These are phyloP conservation scores for Aplodontia rufa DNA, from an alignment of 2,113 vertebrate species.

Conservation along the genomic window DNA sequence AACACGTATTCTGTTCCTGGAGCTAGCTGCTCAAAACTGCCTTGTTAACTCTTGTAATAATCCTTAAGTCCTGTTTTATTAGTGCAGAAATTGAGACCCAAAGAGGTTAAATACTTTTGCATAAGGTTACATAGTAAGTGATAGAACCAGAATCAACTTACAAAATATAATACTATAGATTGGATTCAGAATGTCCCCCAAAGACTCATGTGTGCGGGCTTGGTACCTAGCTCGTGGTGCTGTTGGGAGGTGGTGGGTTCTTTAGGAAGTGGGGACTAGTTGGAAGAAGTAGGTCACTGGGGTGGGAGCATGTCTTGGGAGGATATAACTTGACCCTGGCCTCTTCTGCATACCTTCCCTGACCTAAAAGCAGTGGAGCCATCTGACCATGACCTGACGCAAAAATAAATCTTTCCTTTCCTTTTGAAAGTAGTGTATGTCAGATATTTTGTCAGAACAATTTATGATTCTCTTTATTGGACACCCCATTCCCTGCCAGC, in stretches of 20 bases:
- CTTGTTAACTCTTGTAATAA: not conserved
- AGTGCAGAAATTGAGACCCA: not conserved
- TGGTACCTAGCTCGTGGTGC: not conserved
- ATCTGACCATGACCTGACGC: not conserved
- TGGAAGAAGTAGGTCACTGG: not conserved
- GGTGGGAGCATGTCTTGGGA: not conserved
- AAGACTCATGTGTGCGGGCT: not conserved
- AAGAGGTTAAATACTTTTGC: not conserved
- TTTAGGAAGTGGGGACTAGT: not conserved
- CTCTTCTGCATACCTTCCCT: too few relatives aligned
- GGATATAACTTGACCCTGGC: not conserved
- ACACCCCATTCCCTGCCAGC: not conserved
- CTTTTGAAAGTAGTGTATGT: not conserved
- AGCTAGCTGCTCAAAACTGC: not conserved
- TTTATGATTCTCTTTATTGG: not conserved
- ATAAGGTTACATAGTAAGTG: not conserved
- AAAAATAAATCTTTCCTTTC: not conserved
- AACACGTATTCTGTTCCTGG: not conserved
- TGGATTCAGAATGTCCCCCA: not conserved
- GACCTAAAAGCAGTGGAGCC: not conserved
- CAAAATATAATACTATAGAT: not conserved
- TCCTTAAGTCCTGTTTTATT: not conserved
- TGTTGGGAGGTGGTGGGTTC: not conserved
- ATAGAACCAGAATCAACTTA: not conserved
- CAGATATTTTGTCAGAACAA: not conserved